A percentile compares a stretch with the other conserved stretches of the same genome.
Conservation (phyloP, 2,797 vertebrate species). For the Gymnodraco acuticeps region DNA sequence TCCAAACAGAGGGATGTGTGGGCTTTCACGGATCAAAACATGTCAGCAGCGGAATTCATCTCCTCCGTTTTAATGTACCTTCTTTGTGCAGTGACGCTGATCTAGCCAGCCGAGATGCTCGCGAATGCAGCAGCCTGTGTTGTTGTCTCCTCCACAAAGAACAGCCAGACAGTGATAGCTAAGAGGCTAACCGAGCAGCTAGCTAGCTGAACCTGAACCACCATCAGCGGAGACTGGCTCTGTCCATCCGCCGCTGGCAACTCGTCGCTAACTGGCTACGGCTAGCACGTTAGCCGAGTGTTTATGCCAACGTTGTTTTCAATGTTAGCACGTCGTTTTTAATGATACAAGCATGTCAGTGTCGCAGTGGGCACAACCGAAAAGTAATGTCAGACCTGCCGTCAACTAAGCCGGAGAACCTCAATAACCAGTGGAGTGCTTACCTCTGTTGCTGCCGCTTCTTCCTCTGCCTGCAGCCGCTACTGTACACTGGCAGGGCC, state of each 20-base stretch:
- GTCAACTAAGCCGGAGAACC: constrained; percentile 43
- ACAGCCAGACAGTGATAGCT: constrained; percentile 31
- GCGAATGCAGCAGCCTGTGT: neutral
- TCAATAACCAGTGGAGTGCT: constrained; percentile 27
- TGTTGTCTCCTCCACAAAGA: constrained; percentile 42
- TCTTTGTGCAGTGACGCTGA: neutral
- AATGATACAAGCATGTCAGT: neutral
- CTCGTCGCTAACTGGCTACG: constrained; percentile 57
- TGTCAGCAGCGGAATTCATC: constrained; percentile 25
- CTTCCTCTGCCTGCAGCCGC: constrained; percentile 61
- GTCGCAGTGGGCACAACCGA: neutral
- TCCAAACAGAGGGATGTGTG: constrained; percentile 20
- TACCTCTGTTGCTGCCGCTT: constrained; percentile 53
- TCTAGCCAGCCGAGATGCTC: neutral
- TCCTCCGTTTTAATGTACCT: neutral
- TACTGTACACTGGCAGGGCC: constrained; percentile 75
- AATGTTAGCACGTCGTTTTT: neutral
- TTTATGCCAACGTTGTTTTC: constrained; percentile 24
- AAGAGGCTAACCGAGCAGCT: constrained; percentile 62
- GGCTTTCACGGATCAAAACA: constrained; percentile 52
- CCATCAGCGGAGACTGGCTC: constrained; percentile 56
- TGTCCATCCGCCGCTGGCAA: constrained; percentile 60
- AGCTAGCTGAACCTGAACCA: constrained; percentile 57
- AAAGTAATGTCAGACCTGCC: constrained; percentile 16
- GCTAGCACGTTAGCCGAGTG: constrained; percentile 63